These are phyloP conservation scores for Epirrhoe tristata DNA, from an alignment of 2,888 invertebrate genomes.

Conservation along the genomic window DNA sequence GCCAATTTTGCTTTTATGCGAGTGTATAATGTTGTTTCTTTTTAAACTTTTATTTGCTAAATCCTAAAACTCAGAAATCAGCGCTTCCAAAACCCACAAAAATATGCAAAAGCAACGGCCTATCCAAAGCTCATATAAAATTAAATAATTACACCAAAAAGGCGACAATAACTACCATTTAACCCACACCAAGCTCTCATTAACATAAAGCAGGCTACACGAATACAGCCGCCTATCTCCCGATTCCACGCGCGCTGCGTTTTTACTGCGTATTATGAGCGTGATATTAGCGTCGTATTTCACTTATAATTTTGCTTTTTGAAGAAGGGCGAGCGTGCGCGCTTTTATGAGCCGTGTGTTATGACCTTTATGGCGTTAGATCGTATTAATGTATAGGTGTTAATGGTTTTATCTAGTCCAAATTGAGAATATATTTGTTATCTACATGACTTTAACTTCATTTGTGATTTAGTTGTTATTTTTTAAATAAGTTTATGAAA, in stretches of 20 bases:
- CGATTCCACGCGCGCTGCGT: conserved; percentile 66
- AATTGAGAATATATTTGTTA: neutral
- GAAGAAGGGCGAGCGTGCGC: conserved; percentile 56
- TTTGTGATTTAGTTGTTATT: too few relatives aligned
- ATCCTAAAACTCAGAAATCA: neutral
- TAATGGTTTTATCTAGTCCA: conserved; percentile 23
- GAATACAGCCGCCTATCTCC: conserved; percentile 62
- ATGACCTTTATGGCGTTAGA: conserved; percentile 40
- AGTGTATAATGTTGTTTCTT: too few relatives aligned
- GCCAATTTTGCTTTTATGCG: too few relatives aligned
- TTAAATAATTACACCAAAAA: conserved; percentile 40
- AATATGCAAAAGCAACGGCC: conserved; percentile 6
- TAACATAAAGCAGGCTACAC: conserved; percentile 60
- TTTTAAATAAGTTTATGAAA: neutral
- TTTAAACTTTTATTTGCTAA: too few relatives aligned
- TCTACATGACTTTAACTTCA: neutral
- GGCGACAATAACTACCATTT: conserved; percentile 50
- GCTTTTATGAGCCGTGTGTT: conserved; percentile 48
- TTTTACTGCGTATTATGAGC: conserved; percentile 69
- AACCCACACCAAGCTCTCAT: conserved; percentile 53
- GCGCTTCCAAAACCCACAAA: neutral
- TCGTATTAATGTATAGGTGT: conserved; percentile 19
- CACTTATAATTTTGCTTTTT: conserved; percentile 65
- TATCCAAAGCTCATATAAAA: conserved; percentile 27
- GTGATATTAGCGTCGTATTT: conserved; percentile 69